Conservation (phyloP, 2,888 invertebrate genomes). For the Carterocephalus palaemon region DNA sequence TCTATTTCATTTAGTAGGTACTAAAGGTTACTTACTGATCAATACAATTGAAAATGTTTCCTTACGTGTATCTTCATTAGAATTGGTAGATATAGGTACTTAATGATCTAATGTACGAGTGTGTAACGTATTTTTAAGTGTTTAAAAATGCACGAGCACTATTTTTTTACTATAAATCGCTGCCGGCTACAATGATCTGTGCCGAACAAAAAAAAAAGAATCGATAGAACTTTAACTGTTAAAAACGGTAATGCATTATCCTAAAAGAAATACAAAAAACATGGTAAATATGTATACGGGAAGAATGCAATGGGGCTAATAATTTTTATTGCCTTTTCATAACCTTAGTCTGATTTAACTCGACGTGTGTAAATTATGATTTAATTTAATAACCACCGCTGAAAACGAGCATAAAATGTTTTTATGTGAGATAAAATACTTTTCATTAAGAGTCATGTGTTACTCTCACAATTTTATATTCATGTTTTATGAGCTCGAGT, state of each 20-base stretch:
- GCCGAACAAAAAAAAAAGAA: slow-evolving; percentile 43
- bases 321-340: slow-evolving; percentile 71
- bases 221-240: slow-evolving; percentile 40
- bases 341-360: slow-evolving; percentile 68
- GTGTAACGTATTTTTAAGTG: too few relatives aligned
- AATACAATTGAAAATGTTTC: too few relatives aligned
- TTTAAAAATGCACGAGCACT: too few relatives aligned
- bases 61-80: too few relatives aligned
- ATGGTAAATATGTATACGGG: slow-evolving; percentile 45
- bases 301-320: slow-evolving; percentile 60
- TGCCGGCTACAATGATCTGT: too few relatives aligned
- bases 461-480: slow-evolving; percentile 61
- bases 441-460: slow-evolving; percentile 71
- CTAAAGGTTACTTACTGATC: too few relatives aligned
- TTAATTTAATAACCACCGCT: slow-evolving; percentile 72
- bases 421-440: slow-evolving; percentile 74
- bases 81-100: too few relatives aligned
- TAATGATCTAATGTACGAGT: too few relatives aligned
- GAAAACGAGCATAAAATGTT: slow-evolving; percentile 70
- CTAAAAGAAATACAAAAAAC: slow-evolving; percentile 48
- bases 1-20: too few relatives aligned
- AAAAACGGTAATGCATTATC: slow-evolving; percentile 49
- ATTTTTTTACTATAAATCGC: too few relatives aligned
- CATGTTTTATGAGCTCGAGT: slow-evolving; percentile 54
- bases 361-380: slow-evolving; percentile 73